Percentiles rank a stretch among this genome's conserved stretches.
Evolutionary conservation across 2,113 vertebrate species (phyloP).

Genomic region (Heptranchias perlo): DNA sequence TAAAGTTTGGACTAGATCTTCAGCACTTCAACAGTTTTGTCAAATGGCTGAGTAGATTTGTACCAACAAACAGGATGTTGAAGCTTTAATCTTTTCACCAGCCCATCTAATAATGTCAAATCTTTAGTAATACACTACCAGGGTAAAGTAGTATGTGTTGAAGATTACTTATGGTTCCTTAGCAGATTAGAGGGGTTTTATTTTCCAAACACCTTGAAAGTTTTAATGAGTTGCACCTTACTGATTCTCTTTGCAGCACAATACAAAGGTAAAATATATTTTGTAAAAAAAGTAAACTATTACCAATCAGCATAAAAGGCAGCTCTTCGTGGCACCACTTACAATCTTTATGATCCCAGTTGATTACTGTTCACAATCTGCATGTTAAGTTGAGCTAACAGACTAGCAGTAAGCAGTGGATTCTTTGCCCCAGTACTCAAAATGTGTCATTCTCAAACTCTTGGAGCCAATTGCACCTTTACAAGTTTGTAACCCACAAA

Average conservation of each 20-base stretch:
- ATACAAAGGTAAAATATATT: not conserved
- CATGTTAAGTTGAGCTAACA: not conserved
- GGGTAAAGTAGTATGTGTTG: not conserved
- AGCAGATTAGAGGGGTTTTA: not conserved
- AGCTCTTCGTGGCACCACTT: not conserved
- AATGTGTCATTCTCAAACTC: not conserved
- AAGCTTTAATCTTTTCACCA: conserved; percentile 10
- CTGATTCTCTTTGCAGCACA: not conserved
- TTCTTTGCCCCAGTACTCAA: not conserved
- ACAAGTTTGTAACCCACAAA: not conserved
- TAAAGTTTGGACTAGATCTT: not conserved
- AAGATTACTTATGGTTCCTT: not conserved
- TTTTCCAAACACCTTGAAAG: not conserved
- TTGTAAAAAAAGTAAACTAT: not conserved
- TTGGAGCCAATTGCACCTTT: not conserved
- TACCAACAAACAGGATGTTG: not conserved
- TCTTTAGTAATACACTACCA: not conserved
- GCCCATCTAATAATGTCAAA: not conserved
- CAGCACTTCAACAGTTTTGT: not conserved
- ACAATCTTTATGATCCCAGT: not conserved
- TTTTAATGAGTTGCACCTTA: not conserved
- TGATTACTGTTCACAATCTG: not conserved
- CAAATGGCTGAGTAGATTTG: not conserved
- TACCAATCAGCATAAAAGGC: not conserved
- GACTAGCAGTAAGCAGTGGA: not conserved